phyloP scores from a whole-genome alignment of 2,113 vertebrate species.

The Pterocles gutturalis region DNA sequence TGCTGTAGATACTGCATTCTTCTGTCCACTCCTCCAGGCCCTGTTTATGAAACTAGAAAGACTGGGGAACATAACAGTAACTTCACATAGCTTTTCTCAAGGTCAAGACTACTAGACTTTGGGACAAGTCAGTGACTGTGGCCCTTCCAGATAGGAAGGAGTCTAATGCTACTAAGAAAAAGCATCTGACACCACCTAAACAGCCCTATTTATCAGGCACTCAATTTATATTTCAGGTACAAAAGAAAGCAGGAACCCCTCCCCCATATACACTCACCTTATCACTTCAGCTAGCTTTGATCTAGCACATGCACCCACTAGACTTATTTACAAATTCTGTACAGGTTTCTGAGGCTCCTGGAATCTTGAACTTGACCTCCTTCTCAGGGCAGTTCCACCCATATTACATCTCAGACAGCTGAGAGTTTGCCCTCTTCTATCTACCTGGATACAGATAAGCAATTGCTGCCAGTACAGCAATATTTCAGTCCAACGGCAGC shows the following conservation, averaged over 20 bases:
- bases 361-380: background rate
- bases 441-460: background rate
- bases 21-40: background rate
- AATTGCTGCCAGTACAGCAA: rapidly evolving
- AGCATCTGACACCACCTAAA: background rate
- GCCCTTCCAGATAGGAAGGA: background rate
- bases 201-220: background rate
- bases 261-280: background rate
- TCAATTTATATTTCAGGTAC: background rate
- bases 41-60: background rate
- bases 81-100: background rate
- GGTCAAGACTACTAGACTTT: background rate
- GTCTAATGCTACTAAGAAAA: background rate
- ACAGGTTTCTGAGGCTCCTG: background rate
- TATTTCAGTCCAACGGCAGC: background rate
- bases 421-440: background rate
- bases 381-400: background rate
- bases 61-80: background rate
- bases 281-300: background rate
- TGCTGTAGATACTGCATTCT: rapidly evolving
- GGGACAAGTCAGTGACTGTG: background rate
- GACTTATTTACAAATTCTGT: background rate
- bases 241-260: background rate
- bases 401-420: background rate
- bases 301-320: background rate